Evolutionary conservation across 2,797 vertebrate species (phyloP).

Genomic region (Pelochelys cantorii): DNA sequence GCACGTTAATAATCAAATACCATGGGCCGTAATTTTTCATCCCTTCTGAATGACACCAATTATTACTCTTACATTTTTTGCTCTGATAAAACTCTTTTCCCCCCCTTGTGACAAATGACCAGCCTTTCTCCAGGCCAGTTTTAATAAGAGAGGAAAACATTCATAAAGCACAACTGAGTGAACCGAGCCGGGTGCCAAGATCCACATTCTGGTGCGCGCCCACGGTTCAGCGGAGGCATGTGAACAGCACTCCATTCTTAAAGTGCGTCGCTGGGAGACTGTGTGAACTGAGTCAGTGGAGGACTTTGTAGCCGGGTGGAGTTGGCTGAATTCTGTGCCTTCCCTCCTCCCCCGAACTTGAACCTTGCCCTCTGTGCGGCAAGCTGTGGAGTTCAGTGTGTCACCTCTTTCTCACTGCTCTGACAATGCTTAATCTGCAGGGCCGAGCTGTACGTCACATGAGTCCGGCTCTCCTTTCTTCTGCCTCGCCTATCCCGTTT

Average conservation of each 20-base stretch:
- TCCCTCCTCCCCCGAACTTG: neutral
- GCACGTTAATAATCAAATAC: neutral
- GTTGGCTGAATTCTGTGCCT: neutral
- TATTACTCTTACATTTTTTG: neutral
- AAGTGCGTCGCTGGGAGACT: neutral
- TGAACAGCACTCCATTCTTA: neutral
- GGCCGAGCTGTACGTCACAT: accelerated
- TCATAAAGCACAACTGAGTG: neutral
- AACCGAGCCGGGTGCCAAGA: neutral
- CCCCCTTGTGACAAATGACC: neutral
- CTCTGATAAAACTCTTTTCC: neutral
- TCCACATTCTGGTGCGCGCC: neutral
- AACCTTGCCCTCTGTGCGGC: neutral
- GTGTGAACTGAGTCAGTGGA: accelerated
- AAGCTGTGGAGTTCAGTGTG: neutral
- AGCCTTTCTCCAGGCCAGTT: neutral
- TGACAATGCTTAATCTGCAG: neutral
- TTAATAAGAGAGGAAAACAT: neutral
- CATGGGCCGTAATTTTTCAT: neutral
- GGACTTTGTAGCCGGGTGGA: neutral
- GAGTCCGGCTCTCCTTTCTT: slow-evolving; percentile 28
- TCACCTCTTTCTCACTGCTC: neutral
- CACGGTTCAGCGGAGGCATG: neutral
- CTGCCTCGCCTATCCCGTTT: neutral
- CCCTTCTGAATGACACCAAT: neutral